phyloP scores from a whole-genome alignment of 2,888 invertebrate species.

The Cryptus armator region DNA sequence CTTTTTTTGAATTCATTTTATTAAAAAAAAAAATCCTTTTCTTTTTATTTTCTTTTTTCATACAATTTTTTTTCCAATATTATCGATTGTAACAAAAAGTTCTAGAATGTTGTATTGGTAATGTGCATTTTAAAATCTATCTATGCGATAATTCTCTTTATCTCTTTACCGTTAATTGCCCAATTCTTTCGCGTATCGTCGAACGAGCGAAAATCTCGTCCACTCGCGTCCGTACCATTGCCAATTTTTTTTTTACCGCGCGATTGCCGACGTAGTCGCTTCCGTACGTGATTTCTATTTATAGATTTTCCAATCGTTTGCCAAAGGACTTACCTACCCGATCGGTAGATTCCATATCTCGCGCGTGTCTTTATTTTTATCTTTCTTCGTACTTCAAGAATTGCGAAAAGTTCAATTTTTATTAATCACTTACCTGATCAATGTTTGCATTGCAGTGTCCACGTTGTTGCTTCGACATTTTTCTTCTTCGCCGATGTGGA shows the following conservation, averaged over 20 bases:
- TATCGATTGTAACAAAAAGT: no score
- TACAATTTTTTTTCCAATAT: no score
- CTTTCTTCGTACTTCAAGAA: background rate
- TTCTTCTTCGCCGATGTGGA: conserved; percentile 7
- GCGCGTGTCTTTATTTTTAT: no score
- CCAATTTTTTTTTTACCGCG: conserved; percentile 73
- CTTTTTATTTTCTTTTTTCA: no score
- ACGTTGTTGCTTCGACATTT: background rate
- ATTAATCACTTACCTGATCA: conserved; percentile 47
- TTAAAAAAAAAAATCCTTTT: no score
- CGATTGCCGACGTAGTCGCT: conserved; percentile 71
- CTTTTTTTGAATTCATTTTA: no score
- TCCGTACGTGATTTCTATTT: conserved; percentile 52
- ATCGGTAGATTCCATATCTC: conserved; percentile 31
- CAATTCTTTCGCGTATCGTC: conserved; percentile 36
- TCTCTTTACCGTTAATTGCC: conserved; percentile 3
- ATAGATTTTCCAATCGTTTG: conserved; percentile 33
- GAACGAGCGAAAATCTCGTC: conserved; percentile 58
- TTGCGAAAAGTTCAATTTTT: conserved; percentile 1
- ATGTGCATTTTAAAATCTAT: background rate
- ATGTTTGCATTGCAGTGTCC: background rate
- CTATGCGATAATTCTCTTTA: background rate
- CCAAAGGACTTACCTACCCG: conserved; percentile 42
- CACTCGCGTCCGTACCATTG: conserved; percentile 71
- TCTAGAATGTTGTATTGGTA: background rate